phyloP scores from a whole-genome alignment of 2,113 vertebrate species.

The Amblyopsis rosae region DNA sequence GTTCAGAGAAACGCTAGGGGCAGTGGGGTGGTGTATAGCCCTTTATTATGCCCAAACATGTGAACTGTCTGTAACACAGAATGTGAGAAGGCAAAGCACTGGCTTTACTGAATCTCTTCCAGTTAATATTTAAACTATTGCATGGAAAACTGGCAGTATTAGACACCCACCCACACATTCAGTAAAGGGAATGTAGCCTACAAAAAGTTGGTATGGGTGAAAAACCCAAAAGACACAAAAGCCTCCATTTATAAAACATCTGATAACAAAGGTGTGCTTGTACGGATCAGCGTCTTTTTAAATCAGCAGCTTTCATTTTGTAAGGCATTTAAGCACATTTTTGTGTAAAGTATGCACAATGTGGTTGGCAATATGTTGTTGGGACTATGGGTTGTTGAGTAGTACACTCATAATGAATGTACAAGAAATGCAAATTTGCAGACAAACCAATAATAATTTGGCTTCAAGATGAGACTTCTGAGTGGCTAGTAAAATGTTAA shows the following conservation, averaged over 20 bases:
- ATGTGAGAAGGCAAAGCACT: constrained; percentile 19
- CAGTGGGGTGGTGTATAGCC: constrained; percentile 32
- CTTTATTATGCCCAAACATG: constrained; percentile 19
- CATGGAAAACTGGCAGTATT: neutral
- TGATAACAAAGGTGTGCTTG: constrained; percentile 31
- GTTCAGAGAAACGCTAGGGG: neutral
- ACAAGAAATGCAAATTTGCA: constrained; percentile 20
- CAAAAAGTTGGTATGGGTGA: neutral
- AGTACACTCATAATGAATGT: constrained; percentile 12
- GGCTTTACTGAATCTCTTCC: neutral
- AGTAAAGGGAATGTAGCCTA: neutral
- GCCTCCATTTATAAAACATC: too few species aligned
- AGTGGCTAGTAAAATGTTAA: too few species aligned
- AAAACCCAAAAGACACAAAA: too few species aligned
- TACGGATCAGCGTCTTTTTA: constrained; percentile 30
- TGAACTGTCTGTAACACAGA: constrained; percentile 20
- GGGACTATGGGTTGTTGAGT: neutral
- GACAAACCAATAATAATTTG: constrained; percentile 25
- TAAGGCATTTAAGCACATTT: constrained; percentile 67
- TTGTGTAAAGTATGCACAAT: constrained; percentile 33
- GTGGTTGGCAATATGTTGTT: constrained; percentile 19
- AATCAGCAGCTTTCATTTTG: constrained; percentile 69
- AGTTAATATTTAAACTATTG: neutral
- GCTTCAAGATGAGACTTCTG: neutral
- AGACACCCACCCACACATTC: neutral